Base-by-base conservation (phyloP, 1,140 invertebrate genomes). In the Euura lappo region DNA sequence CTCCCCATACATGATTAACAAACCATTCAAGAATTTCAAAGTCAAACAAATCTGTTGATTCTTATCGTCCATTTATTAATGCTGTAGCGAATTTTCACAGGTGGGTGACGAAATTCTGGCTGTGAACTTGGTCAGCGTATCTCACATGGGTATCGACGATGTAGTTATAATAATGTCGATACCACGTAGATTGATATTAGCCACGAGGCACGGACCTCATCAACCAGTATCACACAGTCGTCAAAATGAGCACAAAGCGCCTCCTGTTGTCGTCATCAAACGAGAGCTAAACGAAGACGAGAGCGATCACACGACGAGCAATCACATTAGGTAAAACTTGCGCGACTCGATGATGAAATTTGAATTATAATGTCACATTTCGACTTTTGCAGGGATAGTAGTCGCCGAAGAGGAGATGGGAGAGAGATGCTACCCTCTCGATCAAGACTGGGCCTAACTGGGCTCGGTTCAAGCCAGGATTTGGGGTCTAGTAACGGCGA, bases 121-220 rank as follows among this genome's bases (percentile, higher is more conserved):
- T 4, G 97, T 99, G 47, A 99, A 99, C 89, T 90, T 98, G 81
- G 98, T 99, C 68, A 97, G 99, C 83, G 98, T 99, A 76, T 95
- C 96, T 71, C 93, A 95, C 80, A 99, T 99, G 97, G 97, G 96
- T 77, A 89, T 99, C 76, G 98, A 99, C 86, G 98, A 99, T 86
- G 98, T 99, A 64, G 98, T 99, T 70, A 98, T 99, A 79, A 96
- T 99, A 79, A 99, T 99, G 96, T 99, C 97, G 78, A 99, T 99
- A 88, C 98, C 98, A 1, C 91, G 97, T 80, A 92, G 98, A 78
- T 90, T 99, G 78, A 93, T 99, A 43, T 90, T 99, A 69, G 97
- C 96, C 74, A 98, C 97, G 66, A 91, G 97, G 75, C 94, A 94
- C 79, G 90, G 93, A 73, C 84, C 89, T 45, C 92, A 93, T 71